Conservation (phyloP, 2,113 vertebrate species). For the Neofelis nebulosa region DNA sequence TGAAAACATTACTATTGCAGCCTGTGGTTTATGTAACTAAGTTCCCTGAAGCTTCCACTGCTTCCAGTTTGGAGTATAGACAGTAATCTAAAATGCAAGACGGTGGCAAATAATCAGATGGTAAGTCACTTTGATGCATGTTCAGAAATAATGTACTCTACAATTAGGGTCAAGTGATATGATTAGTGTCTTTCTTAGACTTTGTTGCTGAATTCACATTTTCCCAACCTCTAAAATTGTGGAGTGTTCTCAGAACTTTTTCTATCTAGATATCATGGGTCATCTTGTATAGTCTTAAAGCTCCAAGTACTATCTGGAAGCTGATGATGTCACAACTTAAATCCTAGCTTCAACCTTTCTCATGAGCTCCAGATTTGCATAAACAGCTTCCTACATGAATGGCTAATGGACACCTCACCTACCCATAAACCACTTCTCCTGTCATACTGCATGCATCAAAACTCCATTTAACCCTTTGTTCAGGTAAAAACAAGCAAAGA, state of each 20-base stretch:
- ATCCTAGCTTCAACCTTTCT: not conserved
- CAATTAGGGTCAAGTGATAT: not conserved
- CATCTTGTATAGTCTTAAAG: not conserved
- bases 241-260: not conserved
- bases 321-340: not conserved
- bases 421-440: too few species aligned
- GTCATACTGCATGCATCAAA: not conserved
- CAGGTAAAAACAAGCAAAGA: not conserved
- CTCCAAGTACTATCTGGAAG: not conserved
- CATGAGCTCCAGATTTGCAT: not conserved
- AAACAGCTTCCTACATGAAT: not conserved
- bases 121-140: not conserved
- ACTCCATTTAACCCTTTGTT: not conserved
- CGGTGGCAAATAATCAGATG: not conserved
- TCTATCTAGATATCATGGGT: not conserved
- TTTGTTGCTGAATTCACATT: not conserved
- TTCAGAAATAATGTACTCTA: not conserved
- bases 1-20: not conserved
- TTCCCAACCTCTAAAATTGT: not conserved
- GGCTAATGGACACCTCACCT: not conserved
- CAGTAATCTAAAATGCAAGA: not conserved
- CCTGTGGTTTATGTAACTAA: not conserved
- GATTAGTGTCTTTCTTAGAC: not conserved
- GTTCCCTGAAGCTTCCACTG: not conserved
- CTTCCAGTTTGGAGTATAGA: not conserved